Evolutionary conservation across 2,888 invertebrate genomes (phyloP), one percentile per base, ranked within the genome.

Genomic region (Diplolepis rosae): DNA sequence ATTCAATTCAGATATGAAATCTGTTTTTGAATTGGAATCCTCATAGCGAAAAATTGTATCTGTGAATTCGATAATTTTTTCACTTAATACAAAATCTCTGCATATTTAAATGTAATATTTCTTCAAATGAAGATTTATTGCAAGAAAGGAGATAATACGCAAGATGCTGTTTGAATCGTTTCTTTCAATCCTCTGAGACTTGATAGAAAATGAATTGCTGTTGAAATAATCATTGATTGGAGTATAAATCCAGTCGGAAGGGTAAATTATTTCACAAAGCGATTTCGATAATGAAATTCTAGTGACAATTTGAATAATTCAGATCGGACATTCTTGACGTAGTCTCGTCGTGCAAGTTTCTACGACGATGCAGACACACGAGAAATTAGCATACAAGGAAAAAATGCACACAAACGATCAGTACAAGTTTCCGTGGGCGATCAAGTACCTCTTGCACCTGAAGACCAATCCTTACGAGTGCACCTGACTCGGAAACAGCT

Each of bases 391-490:
- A 80, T 80, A 80, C 77, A 71, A 73, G 71, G 69, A 72, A 73
- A 75, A 76, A 76, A 76, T 76, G 68, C 71, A 72, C 50, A 67
- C 72, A 72, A 75, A 67, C 74, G 76, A 75, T 75, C 73, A 72
- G 70, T 72, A 78, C 77, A 80, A 68, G 78, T 78, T 79, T 76
- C 80, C 79, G 81, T 83, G 82, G 83, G 81, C 83, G 83, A 81
- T 82, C 82, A 74, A 75, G 79, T 77, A 74, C 76, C 74, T 75
- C 77, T 74, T 74, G 76, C 76, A 72, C 76, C 75, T 77, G 76
- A 66, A 42, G 78, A 77, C 72, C 74, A 72, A 77, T 73, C 71
- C 56, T 70, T 51, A 70, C 69, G 51, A 61, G 65, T 66, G 74
- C 78, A 77, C 77, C 79, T 79, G 79, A 77, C 73, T 75, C 73